Base-by-base conservation (phyloP, 64 coral and sea anemone species). In the Porites australiensis region DNA sequence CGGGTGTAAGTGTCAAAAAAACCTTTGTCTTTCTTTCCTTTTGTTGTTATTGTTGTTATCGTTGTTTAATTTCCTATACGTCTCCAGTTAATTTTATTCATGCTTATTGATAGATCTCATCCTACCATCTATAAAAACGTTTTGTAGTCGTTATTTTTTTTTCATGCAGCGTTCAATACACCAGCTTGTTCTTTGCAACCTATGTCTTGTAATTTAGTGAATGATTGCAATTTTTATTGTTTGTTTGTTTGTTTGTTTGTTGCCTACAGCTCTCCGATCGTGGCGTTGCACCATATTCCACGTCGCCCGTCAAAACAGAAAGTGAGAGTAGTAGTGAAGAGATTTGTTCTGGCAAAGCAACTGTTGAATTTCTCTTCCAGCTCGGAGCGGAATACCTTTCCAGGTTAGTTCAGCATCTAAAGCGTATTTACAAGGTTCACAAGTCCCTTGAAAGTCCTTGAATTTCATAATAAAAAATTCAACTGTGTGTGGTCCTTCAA, bases 311-410 rank as follows among this genome's bases (percentile, higher is more conserved):
- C 7, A 94, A 94, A 18, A 85, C 92, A 72, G 86, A 93, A 55
- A 71, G 90, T 8, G 76, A 96, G 64, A 77, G 54, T 44, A 92
- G 91, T 10, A 74, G 15, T 52, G 86, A 90, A 14, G 78, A 93
- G 7, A 61, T 3, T 48, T 74, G 46, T 11, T 55, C 69, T 23
- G 98, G 98, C 6, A 93, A 76, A 46, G 74, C 72, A 50, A 96
- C 94, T 49, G 92, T 96, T 18, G 91, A 90, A 15, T 99, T 93
- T 53, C 94, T 99, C 18, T 95, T 95, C 63, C 88, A 90, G 14
- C 94, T 99, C 64, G 98, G 98, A 75, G 98, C 98, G 51, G 98
- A 99, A 44, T 99, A 96, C 70, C 55, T 99, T 14, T 88, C 91
- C 48, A 95, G 94, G 96, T 98, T n/a, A 21, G 79, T 66, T 37